These are phyloP conservation scores for Drosophila histrio DNA, from an alignment of 2,888 invertebrate species.

Conservation along the genomic window DNA sequence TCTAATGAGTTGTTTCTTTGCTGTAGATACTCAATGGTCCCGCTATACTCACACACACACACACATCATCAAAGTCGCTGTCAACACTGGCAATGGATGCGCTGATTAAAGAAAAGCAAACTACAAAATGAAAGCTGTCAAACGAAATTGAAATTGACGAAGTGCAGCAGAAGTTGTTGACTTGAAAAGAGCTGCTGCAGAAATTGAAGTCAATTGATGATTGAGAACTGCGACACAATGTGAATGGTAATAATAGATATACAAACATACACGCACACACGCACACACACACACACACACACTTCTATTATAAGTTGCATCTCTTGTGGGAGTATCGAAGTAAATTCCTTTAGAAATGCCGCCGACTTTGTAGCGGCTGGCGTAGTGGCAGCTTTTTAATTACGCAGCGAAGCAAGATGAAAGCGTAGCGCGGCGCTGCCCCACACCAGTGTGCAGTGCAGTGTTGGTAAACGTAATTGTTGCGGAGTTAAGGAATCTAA, in stretches of 20 bases:
- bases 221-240: conserved; percentile 55
- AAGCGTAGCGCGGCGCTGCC: background rate
- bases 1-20: conserved; percentile 8
- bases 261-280: conserved; percentile 7
- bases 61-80: conserved; percentile 29
- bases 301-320: background rate
- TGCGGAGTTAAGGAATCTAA: background rate
- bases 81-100: conserved; percentile 26
- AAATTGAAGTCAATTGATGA: conserved; percentile 78
- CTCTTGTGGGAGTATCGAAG: conserved; percentile 12
- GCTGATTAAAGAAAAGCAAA: conserved; percentile 31
- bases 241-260: conserved; percentile 57
- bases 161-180: conserved; percentile 54
- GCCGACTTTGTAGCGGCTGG: conserved; percentile 43
- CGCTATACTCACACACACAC: background rate
- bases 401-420: conserved; percentile 38
- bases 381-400: conserved; percentile 51
- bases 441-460: background rate
- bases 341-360: conserved; percentile 51
- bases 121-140: conserved; percentile 46
- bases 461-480: conserved; percentile 7
- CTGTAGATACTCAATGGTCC: background rate
- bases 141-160: conserved; percentile 58
- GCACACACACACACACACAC: background rate
- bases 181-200: conserved; percentile 54